Base-by-base conservation (phyloP, 2,113 vertebrate genomes). In the Antidorcas marsupialis region DNA sequence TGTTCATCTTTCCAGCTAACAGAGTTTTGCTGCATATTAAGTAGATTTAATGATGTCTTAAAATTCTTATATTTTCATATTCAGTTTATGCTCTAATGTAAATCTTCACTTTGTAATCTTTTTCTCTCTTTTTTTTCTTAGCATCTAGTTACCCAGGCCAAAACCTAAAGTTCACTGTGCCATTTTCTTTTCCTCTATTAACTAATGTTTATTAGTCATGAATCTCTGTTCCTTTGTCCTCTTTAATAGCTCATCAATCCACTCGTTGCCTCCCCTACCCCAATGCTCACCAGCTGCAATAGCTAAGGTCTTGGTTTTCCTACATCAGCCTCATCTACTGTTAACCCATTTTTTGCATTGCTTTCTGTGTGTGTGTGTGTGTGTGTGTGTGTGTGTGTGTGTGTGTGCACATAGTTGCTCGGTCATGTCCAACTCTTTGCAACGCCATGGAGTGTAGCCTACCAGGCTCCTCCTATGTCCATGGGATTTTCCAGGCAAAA, bases 1-100 rank as follows among this genome's bases (percentile, higher is more conserved):
- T 53, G 1, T 64, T 47, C 57, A 7, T 97, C 57, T 81, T 92
- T 91, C 36, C 36, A 87, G 43, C 86, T 55, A 85, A 59, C n/a
- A 93, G 27, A 6, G 9, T n/a, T 84, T 76, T 91, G 43, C 59
- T 83, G 33, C 33, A 50, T 89, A 96, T 71, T 88, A 88, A 94
- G 17, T 47, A 88, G 62, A 79, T 43, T 86, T 97, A 91, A 59
- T 93, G 82, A 47, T 74, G 16, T 78, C 45, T 79, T 82, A 95
- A 91, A 94, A 64, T 91, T 82, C 60, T n/a, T 16, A 43, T 79
- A 86, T 57, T 92, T 93, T 87, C 43, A 47, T 52, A 88, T 47
- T 55, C 39, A 55, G 14, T 52, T 87, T 81, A 52, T 78, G 25
- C n/a, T 60, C 62, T 71, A 36, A 60, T 33, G 15, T 50, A n/a